Evolutionary conservation across 2,113 vertebrate genomes (phyloP).

Genomic region (Phalacrocorax pelagicus): DNA sequence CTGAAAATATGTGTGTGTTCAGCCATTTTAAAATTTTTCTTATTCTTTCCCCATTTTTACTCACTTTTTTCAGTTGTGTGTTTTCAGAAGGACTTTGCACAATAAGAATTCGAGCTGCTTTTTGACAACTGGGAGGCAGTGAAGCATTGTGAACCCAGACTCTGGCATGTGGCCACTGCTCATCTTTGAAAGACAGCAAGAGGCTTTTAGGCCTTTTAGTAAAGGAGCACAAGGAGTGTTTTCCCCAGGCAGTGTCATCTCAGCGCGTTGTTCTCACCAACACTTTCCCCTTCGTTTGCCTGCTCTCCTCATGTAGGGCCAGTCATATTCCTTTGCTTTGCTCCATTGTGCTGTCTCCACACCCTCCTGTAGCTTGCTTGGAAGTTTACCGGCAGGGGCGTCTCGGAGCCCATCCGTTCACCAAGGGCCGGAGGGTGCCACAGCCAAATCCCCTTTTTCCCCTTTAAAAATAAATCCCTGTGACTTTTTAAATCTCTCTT

Average conservation of each 20-base stretch:
- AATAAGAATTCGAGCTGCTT: background rate
- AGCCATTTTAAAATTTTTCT: background rate
- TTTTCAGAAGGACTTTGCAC: background rate
- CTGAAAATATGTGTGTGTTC: background rate
- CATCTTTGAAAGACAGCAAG: background rate
- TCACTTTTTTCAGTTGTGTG: background rate
- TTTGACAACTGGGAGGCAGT: background rate
- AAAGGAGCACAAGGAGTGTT: background rate
- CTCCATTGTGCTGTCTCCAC: rapidly evolving
- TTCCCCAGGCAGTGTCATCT: background rate
- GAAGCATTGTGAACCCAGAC: background rate
- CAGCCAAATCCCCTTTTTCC: background rate
- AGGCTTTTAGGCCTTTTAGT: background rate
- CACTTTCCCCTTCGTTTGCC: background rate
- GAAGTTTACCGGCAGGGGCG: background rate
- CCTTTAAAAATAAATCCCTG: background rate
- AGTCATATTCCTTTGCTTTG: background rate
- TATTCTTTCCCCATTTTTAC: background rate
- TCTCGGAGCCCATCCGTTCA: background rate
- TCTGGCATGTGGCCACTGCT: background rate
- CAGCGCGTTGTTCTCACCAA: background rate
- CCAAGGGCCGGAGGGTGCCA: background rate
- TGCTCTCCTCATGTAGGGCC: background rate
- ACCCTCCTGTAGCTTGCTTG: rapidly evolving
- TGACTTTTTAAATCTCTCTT: background rate